phyloP scores from a whole-genome alignment of 2,113 vertebrate genomes.

The cattle (Bos taurus) region ARS-UCD2.0 NC_037338.1:56374001-56374500 shows the following conservation, averaged over 20 bases:
- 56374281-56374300: accelerated
- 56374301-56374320: neutral
- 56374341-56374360: neutral
- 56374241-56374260: neutral
- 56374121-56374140: neutral
- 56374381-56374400: neutral
- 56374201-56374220: neutral
- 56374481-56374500: neutral
- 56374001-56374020: neutral
- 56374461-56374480: accelerated
- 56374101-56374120: neutral
- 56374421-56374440: neutral
- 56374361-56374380: neutral
- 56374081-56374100: neutral
- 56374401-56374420: neutral
- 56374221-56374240: neutral
- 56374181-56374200: neutral
- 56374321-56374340: neutral
- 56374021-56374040: neutral
- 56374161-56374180: neutral
- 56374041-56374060: neutral
- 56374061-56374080: neutral
- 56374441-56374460: neutral
- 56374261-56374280: neutral
- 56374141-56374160: neutral